phyloP scores from a whole-genome alignment of 2,888 invertebrate species.

The Esperia sulphurella region DNA sequence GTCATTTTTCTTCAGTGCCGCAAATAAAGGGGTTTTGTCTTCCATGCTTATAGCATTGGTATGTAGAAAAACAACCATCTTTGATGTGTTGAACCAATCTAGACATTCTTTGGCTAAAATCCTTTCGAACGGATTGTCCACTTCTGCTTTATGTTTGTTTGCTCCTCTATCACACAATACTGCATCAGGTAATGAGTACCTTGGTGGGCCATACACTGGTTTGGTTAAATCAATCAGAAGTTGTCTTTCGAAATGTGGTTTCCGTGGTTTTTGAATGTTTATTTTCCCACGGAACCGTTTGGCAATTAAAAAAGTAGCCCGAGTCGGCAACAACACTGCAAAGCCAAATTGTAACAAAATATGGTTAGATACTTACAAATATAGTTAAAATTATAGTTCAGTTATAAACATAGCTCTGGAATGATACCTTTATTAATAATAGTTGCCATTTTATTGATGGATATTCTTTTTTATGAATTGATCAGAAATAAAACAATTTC shows the following conservation, averaged over 20 bases:
- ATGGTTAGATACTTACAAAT: too few relatives aligned
- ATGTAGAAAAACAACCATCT: constrained; percentile 86
- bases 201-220: constrained; percentile 78
- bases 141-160: constrained; percentile 30
- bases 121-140: constrained; percentile 84
- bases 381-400: too few relatives aligned
- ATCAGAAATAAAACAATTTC: too few relatives aligned
- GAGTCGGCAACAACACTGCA: constrained; percentile 64
- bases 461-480: too few relatives aligned
- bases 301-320: constrained; percentile 69
- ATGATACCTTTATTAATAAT: too few relatives aligned
- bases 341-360: constrained; percentile 13
- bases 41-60: constrained; percentile 84
- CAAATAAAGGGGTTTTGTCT: constrained; percentile 81
- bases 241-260: constrained; percentile 85
- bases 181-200: constrained; percentile 59
- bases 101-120: constrained; percentile 86
- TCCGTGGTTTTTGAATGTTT: constrained; percentile 86
- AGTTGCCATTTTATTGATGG: too few relatives aligned
- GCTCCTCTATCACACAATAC: constrained; percentile 73
- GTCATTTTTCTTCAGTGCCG: constrained; percentile 81
- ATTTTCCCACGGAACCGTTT: constrained; percentile 87
- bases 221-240: constrained; percentile 82
- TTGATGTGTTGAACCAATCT: constrained; percentile 84
- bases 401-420: too few relatives aligned